Conservation (phyloP, 2,113 vertebrate species). For the Crotalus horridus region DNA sequence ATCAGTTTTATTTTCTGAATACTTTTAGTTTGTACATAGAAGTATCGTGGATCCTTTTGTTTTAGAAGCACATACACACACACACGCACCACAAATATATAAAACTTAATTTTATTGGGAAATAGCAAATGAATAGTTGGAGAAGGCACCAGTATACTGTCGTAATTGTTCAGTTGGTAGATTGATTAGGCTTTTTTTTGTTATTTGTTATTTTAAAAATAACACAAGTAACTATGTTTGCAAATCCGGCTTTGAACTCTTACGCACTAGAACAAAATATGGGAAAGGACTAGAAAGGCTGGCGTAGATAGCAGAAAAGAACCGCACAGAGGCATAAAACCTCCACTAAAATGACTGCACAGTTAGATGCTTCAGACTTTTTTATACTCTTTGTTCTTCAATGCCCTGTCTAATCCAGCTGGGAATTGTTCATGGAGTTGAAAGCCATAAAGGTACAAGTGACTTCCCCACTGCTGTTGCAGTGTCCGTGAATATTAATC, state of each 20-base stretch:
- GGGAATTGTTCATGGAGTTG: neutral
- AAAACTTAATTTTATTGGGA: neutral
- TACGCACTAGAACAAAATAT: neutral
- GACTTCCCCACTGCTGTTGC: neutral
- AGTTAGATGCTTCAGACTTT: neutral
- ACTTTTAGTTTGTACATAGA: neutral
- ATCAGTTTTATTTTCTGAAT: neutral
- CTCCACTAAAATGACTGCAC: neutral
- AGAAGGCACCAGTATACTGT: neutral
- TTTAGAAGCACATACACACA: neutral
- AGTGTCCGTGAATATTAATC: neutral
- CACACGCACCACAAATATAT: neutral
- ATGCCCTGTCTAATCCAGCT: neutral
- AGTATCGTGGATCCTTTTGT: neutral
- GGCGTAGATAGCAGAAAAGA: neutral
- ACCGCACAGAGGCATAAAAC: neutral
- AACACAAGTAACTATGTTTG: neutral
- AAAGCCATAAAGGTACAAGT: neutral
- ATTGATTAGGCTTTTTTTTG: neutral
- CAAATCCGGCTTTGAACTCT: neutral
- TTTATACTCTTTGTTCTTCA: neutral
- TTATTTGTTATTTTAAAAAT: neutral
- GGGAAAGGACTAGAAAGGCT: neutral
- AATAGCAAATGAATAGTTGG: neutral
- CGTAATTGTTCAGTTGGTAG: neutral